These are phyloP conservation scores for Bursaphelenchus okinawaensis DNA, from an alignment of 2,888 invertebrate species.

Conservation along the genomic window DNA sequence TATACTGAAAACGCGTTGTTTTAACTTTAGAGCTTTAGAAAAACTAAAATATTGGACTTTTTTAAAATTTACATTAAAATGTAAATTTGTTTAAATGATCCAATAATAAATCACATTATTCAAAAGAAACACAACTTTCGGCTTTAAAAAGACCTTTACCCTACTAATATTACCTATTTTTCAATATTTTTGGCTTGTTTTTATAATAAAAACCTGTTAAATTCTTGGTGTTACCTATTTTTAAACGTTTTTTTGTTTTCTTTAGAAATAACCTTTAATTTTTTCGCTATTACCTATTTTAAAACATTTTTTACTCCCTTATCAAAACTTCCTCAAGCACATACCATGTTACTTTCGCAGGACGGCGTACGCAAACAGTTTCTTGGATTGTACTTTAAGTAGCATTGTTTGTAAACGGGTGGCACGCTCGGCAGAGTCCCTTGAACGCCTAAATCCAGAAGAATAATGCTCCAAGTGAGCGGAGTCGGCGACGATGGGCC, in stretches of 20 bases:
- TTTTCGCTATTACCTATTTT: neutral
- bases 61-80: neutral
- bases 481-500: neutral
- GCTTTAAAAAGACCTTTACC: too few relatives aligned
- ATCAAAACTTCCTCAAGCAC: neutral
- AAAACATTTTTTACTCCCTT: neutral
- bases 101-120: too few relatives aligned
- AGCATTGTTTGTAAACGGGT: slow-evolving; percentile 11
- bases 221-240: neutral
- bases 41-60: neutral
- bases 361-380: slow-evolving; percentile 5
- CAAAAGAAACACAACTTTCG: too few relatives aligned
- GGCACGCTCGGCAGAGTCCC: neutral
- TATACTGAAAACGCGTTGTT: too few relatives aligned
- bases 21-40: neutral
- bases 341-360: neutral
- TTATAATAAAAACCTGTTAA: neutral
- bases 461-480: neutral
- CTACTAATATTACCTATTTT: too few relatives aligned
- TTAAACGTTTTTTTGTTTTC: neutral
- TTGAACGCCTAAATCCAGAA: neutral
- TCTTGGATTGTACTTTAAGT: slow-evolving; percentile 12
- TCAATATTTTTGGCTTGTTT: neutral
- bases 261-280: neutral
- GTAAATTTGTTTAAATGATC: neutral